Base-by-base conservation (phyloP, 2,113 vertebrate species). In the Ictidomys tridecemlineatus region DNA sequence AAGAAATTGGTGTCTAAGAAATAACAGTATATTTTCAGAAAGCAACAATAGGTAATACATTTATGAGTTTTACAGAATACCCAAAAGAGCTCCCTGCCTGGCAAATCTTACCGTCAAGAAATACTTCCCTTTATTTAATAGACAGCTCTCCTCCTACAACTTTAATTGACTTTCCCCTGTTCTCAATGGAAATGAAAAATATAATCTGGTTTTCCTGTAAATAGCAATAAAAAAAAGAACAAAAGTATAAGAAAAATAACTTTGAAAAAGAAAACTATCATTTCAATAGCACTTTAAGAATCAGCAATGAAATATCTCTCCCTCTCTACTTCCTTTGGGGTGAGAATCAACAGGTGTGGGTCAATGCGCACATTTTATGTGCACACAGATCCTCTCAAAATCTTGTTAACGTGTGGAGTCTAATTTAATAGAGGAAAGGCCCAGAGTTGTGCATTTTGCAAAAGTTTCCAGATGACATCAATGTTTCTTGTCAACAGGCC, bases 161-260 rank as follows among this genome's bases (percentile, higher is more conserved):
- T 95, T 85, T 32, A 91, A 92, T 28, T 58, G 8, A 0, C 61
- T 96, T 76, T 85, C 37, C 67, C 78, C 85, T 73, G 39, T 37
- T 51, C 58, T 80, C 87, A 34, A 34, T 45, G 32, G 39, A 92
- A 95, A 94, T 89, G 34, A 85, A 92, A 73, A 69, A 6, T 14
- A 61, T 32, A 63, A 92, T 92, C 26, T 72, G 30, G 48, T 96
- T 88, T 87, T 93, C 30, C 77, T 42, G 4, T 93, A 89, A 74
- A 42, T 58, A 56, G 16, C 42, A 96, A 67, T 77, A 63, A 90
- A 73, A 74, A 79, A 74, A 80, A 53, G 42, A 78, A 84, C 39
- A 92, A 91, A 86, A 28, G 8, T 34, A 67, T 10, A 42, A 53
- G 17, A 45, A 76, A 92, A 67, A 93, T 89, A 51, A 65, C 56